Evolutionary conservation across 2,113 vertebrate genomes (phyloP).

Genomic region (Rafetus swinhoei): DNA sequence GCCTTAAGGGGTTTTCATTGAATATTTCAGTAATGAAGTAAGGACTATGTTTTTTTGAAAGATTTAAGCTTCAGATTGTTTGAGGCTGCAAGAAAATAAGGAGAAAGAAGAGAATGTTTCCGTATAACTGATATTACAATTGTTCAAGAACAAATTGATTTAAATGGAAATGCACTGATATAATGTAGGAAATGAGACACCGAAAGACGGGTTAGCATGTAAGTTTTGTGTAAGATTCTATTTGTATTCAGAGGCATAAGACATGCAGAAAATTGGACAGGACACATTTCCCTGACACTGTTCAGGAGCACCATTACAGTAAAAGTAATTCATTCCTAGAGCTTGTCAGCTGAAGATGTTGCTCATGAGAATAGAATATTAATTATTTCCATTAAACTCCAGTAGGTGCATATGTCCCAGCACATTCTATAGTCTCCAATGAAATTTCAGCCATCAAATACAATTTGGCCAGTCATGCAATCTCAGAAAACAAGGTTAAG

Average conservation of each 20-base stretch:
- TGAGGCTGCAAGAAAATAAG: background rate
- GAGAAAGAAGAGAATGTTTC: background rate
- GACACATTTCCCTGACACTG: constrained; percentile 23
- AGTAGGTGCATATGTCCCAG: constrained; percentile 18
- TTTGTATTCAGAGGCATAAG: constrained; percentile 15
- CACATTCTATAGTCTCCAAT: constrained; percentile 3
- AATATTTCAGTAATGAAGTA: background rate
- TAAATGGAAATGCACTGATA: background rate
- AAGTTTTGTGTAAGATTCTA: constrained; percentile 9
- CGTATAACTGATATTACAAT: background rate
- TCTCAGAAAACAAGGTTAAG: constrained; percentile 57
- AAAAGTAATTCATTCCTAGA: constrained; percentile 32
- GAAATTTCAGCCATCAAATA: constrained; percentile 32
- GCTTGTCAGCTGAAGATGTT: background rate
- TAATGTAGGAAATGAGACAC: rapidly evolving
- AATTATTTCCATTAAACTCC: constrained; percentile 52
- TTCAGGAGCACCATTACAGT: background rate
- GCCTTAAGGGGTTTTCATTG: background rate
- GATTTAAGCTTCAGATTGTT: rapidly evolving
- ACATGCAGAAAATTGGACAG: background rate
- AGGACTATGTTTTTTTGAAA: background rate
- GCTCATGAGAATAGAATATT: constrained; percentile 12
- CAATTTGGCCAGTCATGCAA: constrained; percentile 29
- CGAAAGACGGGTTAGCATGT: background rate
- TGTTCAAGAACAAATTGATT: background rate